Evolutionary conservation across 1,140 invertebrate genomes (phyloP).

Genomic region (Drosophila ironensis): DNA sequence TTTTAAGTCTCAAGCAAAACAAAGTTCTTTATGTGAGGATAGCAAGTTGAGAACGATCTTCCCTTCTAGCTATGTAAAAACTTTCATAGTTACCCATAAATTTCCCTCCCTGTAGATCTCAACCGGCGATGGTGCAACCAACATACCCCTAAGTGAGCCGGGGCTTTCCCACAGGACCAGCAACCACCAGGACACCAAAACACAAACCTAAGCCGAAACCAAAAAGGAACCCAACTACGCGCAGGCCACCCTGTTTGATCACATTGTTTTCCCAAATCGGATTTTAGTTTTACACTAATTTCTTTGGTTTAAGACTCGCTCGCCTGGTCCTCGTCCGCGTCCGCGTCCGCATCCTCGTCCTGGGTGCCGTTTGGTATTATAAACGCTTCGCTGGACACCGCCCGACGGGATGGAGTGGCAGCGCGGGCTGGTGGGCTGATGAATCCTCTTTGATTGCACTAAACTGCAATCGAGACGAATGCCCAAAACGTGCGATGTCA

Average conservation of each 20-base stretch:
- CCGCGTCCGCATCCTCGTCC: conserved; percentile 18
- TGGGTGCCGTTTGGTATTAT: conserved; percentile 61
- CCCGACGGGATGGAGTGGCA: conserved; percentile 31
- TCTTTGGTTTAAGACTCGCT: conserved; percentile 80
- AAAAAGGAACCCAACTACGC: conserved; percentile 12
- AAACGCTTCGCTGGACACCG: conserved; percentile 77
- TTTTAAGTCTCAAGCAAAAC: too few relatives aligned
- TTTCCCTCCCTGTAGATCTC: conserved; percentile 23
- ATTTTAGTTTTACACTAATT: conserved; percentile 82
- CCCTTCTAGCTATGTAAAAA: too few relatives aligned
- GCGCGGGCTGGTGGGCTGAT: conserved; percentile 38
- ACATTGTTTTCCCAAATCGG: conserved; percentile 82
- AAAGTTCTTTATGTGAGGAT: too few relatives aligned
- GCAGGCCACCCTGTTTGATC: conserved; percentile 46
- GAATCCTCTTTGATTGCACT: conserved; percentile 79
- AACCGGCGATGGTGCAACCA: conserved; percentile 12
- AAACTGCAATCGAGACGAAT: conserved; percentile 80
- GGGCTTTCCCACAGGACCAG: conserved; percentile 65
- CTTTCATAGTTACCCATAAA: too few relatives aligned
- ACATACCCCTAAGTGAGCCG: conserved; percentile 63
- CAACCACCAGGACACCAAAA: conserved; percentile 34
- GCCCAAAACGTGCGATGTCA: conserved; percentile 74
- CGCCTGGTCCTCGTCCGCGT: conserved; percentile 7
- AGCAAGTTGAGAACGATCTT: too few relatives aligned
- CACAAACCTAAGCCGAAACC: too few relatives aligned